Conservation (phyloP, 2,888 invertebrate species). For the Itoplectis maculator region DNA sequence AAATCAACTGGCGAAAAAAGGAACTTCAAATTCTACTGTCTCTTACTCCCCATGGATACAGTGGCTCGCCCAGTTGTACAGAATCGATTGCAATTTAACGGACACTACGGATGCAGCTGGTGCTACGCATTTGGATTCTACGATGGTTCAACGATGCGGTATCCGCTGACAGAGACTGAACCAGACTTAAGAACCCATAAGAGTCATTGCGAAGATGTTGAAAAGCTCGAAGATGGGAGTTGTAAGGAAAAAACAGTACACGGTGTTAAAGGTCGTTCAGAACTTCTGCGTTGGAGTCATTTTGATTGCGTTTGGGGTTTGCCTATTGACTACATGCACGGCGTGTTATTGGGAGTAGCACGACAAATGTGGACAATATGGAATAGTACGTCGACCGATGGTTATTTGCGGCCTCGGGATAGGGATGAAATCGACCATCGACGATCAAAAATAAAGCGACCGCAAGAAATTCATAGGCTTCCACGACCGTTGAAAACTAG, state of each 20-base stretch:
- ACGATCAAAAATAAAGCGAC: slow-evolving; percentile 30
- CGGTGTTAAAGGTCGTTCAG: slow-evolving; percentile 59
- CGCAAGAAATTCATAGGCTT: slow-evolving; percentile 46
- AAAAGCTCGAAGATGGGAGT: neutral
- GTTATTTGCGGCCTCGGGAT: slow-evolving; percentile 24
- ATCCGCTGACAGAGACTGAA: slow-evolving; percentile 40
- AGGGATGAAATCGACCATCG: slow-evolving; percentile 37
- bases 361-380: slow-evolving; percentile 53
- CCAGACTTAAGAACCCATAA: slow-evolving; percentile 36
- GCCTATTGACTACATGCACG: slow-evolving; percentile 59
- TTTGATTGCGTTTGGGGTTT: slow-evolving; percentile 59
- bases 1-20: slow-evolving; percentile 1
- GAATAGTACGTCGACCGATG: slow-evolving; percentile 18
- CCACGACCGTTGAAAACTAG: slow-evolving; percentile 24
- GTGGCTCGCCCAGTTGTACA: slow-evolving; percentile 40
- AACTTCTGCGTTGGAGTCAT: slow-evolving; percentile 40
- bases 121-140: slow-evolving; percentile 61
- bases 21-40: slow-evolving; percentile 45
- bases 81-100: slow-evolving; percentile 61
- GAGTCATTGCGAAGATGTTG: slow-evolving; percentile 43
- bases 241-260: neutral
- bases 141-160: slow-evolving; percentile 42
- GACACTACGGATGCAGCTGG: slow-evolving; percentile 62
- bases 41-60: slow-evolving; percentile 24
- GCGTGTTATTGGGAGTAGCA: slow-evolving; percentile 57